Evolutionary conservation across 2,888 invertebrate genomes (phyloP), one percentile per base, ranked within the genome.

Genomic region (Aporophyla nigra): DNA sequence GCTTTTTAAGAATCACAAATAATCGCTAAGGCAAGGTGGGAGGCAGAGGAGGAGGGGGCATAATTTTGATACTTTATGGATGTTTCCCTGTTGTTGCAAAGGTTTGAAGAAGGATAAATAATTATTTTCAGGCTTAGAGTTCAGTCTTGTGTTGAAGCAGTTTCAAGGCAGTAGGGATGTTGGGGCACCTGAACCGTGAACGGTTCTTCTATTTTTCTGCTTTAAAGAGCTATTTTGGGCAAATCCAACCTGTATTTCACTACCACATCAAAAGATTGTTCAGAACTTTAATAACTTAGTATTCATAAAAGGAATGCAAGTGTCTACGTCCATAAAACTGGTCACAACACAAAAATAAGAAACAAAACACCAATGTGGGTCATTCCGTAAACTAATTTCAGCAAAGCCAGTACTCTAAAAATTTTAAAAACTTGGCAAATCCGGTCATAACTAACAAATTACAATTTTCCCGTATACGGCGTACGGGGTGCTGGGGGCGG

Each of bases 381-480:
- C 66, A 72, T 67, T 67, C 54, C 59, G 51, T 51, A 70, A 84
- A 84, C 71, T 69, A 78, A 74, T 84, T 80, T 83, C 69, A 71
- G 67, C 54, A 49, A 73, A 49, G 27, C 62, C 56, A 9, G 71
- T 59, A 43, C 74, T 59, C 72, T 70, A 54, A 76, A 83, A 83
- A 80, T 70, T 27, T 67, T 69, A 85, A 82, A 83, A 82, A 78
- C 62, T 77, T 71, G 46, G 74, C 51, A 76, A 82, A 85, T 80
- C 59, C 76, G 68, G 80, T 78, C 67, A 76, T 86, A 86, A 87
- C 71, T 81, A 83, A 87, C 86, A 81, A 86, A 81, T 85, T 87
- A 83, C 67, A 86, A 71, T 81, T 80, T 79, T 51, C 54, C 51
- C 69, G 76, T 59, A 71, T 56, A 71, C 77, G 63, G 68, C 49